Percentiles rank a stretch among this genome's conserved stretches.
These are phyloP conservation scores for Oscheius sp. DNA, from an alignment of 2,888 invertebrate species.

Conservation along the genomic window DNA sequence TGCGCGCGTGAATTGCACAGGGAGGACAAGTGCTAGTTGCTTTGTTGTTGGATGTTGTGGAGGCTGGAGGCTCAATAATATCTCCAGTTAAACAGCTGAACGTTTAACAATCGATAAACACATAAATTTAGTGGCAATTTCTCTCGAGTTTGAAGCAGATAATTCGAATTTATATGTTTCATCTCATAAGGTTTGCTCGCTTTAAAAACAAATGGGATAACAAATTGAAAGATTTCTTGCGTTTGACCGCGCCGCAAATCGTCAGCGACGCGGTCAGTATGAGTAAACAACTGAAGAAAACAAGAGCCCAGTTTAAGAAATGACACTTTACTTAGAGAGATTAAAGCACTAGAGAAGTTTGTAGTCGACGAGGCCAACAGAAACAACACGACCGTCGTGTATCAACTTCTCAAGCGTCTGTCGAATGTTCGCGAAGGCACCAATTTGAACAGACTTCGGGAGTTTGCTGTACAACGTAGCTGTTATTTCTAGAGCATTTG, in stretches of 20 bases:
- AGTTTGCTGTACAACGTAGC: conserved; percentile 21
- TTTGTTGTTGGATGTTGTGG: conserved; percentile 14
- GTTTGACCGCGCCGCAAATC: conserved; percentile 15
- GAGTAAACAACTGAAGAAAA: conserved; percentile 11
- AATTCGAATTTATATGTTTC: no score
- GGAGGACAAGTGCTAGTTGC: conserved; percentile 1
- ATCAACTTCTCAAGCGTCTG: conserved; percentile 8
- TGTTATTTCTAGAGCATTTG: conserved; percentile 21
- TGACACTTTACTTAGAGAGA: not conserved
- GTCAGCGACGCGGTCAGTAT: conserved; percentile 22
- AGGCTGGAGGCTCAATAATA: not conserved
- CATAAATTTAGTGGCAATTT: no score
- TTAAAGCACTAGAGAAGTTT: not conserved
- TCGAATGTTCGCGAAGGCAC: conserved; percentile 28
- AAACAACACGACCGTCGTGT: conserved; percentile 11
- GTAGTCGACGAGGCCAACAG: conserved; percentile 3
- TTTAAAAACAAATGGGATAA: no score
- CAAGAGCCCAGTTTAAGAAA: not conserved
- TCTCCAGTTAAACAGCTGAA: not conserved
- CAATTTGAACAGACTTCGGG: conserved; percentile 27
- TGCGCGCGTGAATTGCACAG: conserved; percentile 14
- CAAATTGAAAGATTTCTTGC: not conserved
- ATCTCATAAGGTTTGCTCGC: no score
- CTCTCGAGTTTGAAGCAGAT: no score
- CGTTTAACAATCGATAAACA: not conserved